Evolutionary conservation across 2,113 vertebrate species (phyloP), one percentile per base, ranked within the genome.

Genomic region (Toxostoma redivivum): DNA sequence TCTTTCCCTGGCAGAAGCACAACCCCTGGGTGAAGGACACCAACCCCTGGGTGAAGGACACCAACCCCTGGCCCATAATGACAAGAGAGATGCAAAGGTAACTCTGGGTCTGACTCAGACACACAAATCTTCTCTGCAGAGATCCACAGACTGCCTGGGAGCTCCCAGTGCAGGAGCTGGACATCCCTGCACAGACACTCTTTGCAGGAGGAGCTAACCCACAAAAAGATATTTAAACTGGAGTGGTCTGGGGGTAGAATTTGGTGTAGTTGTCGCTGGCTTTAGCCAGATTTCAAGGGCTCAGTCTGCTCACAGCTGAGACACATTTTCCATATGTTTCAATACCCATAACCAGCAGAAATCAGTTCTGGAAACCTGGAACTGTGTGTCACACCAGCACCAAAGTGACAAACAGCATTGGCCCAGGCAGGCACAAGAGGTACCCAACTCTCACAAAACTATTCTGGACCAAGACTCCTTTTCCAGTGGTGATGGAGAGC

Each of bases 401-500:
- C 30, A 27, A 9, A 37, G 25, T 16, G 65, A 74, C 6, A 0
- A 48, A 64, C 35, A 90, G 62, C 82, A 38, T 40, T 3, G 44
- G 48, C 33, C 12, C 42, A 42, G n/a, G 42, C 48, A 77, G 66
- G 42, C 14, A 50, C 2, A 38, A 50, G 60, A 76, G 48, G 74
- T 48, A 92, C 69, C 62, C 24, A 0, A 31, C 22, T 73, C 77
- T 74, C 93, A 81, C n/a, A 72, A 80, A 97, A 81, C 53, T 50
- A 1, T 86, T 78, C 85, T 40, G 27, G 80, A 94, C 48, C 38
- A 85, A 86, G 60, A 42, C 80, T 88, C 65, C 60, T 91, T 90
- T 78, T 92, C 90, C 92, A 95, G 86, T 91, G 66, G 76, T 53
- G 64, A 94, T 79, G 71, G 96, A 97, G 95, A 89, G 35, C 51